A percentile compares a stretch with the other conserved stretches of the same genome.
Evolutionary conservation across 2,797 vertebrate genomes (phyloP).

Genomic region (Prionace glauca): DNA sequence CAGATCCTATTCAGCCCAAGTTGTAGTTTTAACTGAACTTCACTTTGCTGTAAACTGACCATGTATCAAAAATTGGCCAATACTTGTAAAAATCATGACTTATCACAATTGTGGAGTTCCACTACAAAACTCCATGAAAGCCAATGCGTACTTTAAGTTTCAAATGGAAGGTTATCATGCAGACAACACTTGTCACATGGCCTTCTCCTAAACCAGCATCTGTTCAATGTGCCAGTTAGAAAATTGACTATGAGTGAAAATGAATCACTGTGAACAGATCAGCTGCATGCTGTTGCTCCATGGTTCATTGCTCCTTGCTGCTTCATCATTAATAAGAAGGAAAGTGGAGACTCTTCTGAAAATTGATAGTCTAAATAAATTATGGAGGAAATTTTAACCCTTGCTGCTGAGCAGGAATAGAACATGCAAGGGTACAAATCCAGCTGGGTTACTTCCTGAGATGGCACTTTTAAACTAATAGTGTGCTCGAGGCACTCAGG

Average conservation of each 20-base stretch:
- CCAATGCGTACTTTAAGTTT: background rate
- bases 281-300: background rate
- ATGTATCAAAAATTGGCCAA: background rate
- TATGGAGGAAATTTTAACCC: background rate
- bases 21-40: background rate
- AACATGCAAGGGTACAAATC: too few species aligned
- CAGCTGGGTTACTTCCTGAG: background rate
- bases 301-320: background rate
- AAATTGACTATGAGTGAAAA: background rate
- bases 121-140: background rate
- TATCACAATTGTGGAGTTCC: background rate
- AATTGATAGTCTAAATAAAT: background rate
- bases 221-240: conserved; percentile 9
- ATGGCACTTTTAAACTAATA: background rate
- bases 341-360: conserved; percentile 13
- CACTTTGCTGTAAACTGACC: background rate
- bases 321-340: conserved; percentile 24
- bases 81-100: background rate
- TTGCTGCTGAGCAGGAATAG: too few species aligned
- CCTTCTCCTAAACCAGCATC: background rate
- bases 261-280: background rate
- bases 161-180: background rate
- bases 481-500: background rate
- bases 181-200: background rate
- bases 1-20: background rate